phyloP scores from a whole-genome alignment of 2,888 invertebrate genomes.

The Apamea epomidion region DNA sequence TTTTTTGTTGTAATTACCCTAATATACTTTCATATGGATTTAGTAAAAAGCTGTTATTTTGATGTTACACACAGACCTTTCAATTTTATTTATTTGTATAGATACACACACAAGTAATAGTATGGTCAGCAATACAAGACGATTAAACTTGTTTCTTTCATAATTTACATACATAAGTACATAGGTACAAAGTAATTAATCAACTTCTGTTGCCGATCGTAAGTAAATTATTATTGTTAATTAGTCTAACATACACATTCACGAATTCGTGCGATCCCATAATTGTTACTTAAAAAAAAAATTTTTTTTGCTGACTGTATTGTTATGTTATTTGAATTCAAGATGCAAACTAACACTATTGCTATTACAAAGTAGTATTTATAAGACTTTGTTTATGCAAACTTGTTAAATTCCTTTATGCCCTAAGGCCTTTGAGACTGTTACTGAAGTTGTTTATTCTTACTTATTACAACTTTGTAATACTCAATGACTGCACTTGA shows the following conservation, averaged over 20 bases:
- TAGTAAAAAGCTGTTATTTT: no score
- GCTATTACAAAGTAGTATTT: background rate
- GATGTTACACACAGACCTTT: no score
- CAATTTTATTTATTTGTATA: no score
- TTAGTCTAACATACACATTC: background rate
- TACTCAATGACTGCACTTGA: background rate
- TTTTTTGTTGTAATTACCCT: no score
- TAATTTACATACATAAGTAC: background rate
- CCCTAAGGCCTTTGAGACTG: background rate
- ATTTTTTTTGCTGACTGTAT: background rate
- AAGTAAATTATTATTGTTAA: background rate
- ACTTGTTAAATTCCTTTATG: background rate
- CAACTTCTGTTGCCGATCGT: background rate
- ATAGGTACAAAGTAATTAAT: background rate
- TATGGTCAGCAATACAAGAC: conserved; percentile 1
- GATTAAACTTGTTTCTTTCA: background rate
- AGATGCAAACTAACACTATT: background rate
- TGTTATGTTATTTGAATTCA: background rate
- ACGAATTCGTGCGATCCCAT: background rate
- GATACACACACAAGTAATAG: background rate
- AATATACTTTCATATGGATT: no score
- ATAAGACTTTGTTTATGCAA: background rate
- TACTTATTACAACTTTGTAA: background rate
- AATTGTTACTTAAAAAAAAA: background rate
- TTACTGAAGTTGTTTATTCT: background rate